phyloP scores from a whole-genome alignment of 2,113 vertebrate genomes.

The Siniperca knerii region DNA sequence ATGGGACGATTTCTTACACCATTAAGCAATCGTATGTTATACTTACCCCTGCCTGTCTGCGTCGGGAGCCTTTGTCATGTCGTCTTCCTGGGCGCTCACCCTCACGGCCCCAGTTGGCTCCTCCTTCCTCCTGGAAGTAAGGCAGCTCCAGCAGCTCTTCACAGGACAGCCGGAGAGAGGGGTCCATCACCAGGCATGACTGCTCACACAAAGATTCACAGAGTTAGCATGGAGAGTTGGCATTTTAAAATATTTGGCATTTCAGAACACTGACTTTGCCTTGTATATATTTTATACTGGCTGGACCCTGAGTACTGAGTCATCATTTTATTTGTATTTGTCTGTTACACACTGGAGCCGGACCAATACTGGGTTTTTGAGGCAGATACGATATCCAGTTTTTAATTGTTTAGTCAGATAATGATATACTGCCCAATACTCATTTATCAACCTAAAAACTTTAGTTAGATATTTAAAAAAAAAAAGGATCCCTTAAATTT shows the following conservation, averaged over 20 bases:
- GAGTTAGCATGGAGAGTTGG: not conserved
- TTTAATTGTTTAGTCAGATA: not conserved
- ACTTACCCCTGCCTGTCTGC: conserved; percentile 78
- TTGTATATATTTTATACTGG: not conserved
- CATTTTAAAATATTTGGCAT: not conserved
- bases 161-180: conserved; percentile 82
- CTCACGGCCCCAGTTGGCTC: conserved; percentile 75
- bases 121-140: conserved; percentile 83
- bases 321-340: not conserved
- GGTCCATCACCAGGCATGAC: conserved; percentile 87
- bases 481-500: not conserved
- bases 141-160: conserved; percentile 84
- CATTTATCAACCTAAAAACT: not conserved
- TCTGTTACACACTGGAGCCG: no score
- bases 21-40: not conserved
- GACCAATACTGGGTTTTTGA: not conserved
- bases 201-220: conserved; percentile 44
- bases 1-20: not conserved
- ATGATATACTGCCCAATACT: not conserved
- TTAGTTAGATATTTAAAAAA: not conserved
- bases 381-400: not conserved
- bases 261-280: not conserved
- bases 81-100: conserved; percentile 76
- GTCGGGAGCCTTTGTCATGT: conserved; percentile 79
- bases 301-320: not conserved